Conservation (phyloP, 2,888 invertebrate species). For the Ecliptopera silaceata region DNA sequence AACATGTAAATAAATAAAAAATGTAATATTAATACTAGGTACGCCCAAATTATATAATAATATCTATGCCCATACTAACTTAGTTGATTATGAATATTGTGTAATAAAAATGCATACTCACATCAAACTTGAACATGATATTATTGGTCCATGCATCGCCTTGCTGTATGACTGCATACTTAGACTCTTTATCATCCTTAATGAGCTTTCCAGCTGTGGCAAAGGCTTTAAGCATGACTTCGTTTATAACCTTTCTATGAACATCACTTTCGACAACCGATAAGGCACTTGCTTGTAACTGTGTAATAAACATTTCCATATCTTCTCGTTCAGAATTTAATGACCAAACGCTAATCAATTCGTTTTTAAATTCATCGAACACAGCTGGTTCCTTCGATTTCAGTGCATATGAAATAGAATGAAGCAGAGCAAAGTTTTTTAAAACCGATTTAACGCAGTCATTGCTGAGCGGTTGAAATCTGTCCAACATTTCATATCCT, state of each 20-base stretch:
- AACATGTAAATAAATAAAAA: too few relatives aligned
- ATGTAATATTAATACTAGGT: too few relatives aligned
- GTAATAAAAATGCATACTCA: constrained; percentile 19
- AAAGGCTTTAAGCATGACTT: constrained; percentile 11
- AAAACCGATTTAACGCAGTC: constrained; percentile 42
- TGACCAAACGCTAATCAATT: background rate
- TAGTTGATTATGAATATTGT: too few relatives aligned
- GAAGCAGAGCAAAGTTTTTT: constrained; percentile 40
- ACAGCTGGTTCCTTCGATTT: constrained; percentile 42
- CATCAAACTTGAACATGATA: constrained; percentile 49
- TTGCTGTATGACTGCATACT: constrained; percentile 45
- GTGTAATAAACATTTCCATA: constrained; percentile 5
- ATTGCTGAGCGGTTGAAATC: constrained; percentile 39
- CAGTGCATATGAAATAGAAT: constrained; percentile 39
- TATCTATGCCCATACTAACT: too few relatives aligned
- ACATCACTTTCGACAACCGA: constrained; percentile 27
- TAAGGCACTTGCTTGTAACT: constrained; percentile 17
- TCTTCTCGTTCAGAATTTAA: too few relatives aligned
- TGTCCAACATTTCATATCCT: constrained; percentile 42
- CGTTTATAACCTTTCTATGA: constrained; percentile 27
- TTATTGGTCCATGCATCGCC: constrained; percentile 56
- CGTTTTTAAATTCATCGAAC: constrained; percentile 30
- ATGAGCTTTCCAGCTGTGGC: constrained; percentile 23
- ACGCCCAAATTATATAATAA: too few relatives aligned
- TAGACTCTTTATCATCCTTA: constrained; percentile 32